Evolutionary conservation across 2,888 invertebrate genomes (phyloP).

Genomic region (Lottia scabra): DNA sequence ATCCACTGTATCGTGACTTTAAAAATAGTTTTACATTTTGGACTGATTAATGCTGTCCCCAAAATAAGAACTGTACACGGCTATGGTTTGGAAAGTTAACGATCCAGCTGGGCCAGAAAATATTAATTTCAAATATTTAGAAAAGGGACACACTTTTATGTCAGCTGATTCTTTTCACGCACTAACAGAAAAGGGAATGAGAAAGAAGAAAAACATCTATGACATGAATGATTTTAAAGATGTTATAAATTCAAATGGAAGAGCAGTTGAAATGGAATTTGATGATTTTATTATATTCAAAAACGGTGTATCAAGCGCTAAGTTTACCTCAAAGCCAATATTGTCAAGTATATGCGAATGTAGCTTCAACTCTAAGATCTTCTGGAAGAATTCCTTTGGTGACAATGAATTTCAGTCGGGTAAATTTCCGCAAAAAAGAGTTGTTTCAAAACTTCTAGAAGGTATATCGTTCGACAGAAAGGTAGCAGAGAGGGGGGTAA

Average conservation of each 20-base stretch:
- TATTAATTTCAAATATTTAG: conserved; percentile 14
- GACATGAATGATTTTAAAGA: conserved; percentile 13
- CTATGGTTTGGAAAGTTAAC: conserved; percentile 11
- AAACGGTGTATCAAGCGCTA: no score
- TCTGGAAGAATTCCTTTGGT: neutral
- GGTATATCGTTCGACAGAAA: no score
- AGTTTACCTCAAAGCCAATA: no score
- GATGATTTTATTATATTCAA: no score
- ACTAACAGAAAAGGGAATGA: conserved; percentile 12
- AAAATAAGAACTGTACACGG: conserved; percentile 5
- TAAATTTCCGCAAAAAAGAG: no score
- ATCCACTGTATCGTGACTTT: neutral
- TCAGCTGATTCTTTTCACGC: conserved; percentile 15
- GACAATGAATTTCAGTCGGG: no score
- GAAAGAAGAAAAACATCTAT: conserved; percentile 4
- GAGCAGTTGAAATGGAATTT: no score
- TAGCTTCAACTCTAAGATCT: no score
- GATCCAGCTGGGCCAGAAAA: neutral
- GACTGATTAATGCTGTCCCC: neutral
- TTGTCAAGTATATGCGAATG: no score
- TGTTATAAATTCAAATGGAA: no score
- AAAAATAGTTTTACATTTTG: neutral
- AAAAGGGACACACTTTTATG: conserved; percentile 18
- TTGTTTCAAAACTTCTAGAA: no score
- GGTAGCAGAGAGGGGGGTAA: no score